Base-by-base conservation (phyloP, 2,888 invertebrate genomes). In the Acrocera orbiculus region DNA sequence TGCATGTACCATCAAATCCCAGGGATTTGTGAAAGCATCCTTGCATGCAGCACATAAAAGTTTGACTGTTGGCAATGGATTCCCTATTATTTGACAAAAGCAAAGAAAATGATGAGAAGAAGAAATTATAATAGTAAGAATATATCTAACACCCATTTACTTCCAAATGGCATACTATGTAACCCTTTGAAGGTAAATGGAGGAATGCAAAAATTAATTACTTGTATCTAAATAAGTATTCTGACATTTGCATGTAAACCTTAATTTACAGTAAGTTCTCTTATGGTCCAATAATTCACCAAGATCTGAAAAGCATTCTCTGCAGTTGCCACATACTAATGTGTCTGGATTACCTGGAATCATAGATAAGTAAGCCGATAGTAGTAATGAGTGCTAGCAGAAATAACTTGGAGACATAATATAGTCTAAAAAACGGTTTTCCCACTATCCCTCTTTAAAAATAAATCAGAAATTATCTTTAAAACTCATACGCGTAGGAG, bases 281-380 rank as follows among this genome's bases (percentile, higher is more conserved):
- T 78, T 77, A 65, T 80, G 79, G 53, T 77, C 75, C 48, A 76
- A 67, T 54, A 78, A 65, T 52, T 75, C 75, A 52, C 73, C 70
- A 40, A 79, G 65, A 53, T 74, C 75, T 45, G 70, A 68, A 57
- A 78, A 79, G 58, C 73, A 69, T 58, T 76, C 75, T 49, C 77
- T 68, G 60, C 80, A 80, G 55, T 74, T 75, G 46, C 79, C 80
- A 58, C 80, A 80, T 51, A 80, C 77, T 57, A 80, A 66, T 51
- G 78, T 74, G 57, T 80, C 80, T 42, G 74, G 72, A 55, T 72
- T 73, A 58, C 72, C 73, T 74, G 38, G 57, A 65, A 52, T 32
- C 30, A 40, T 38, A 44, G 44, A 46, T 44, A 45, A 43, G 30
- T 7, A 26, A 22, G 28, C 37, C 20, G 30, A 33, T 26, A n/a